phyloP scores from a whole-genome alignment of 2,113 vertebrate species.

The Nyctereutes procyonoides region DNA sequence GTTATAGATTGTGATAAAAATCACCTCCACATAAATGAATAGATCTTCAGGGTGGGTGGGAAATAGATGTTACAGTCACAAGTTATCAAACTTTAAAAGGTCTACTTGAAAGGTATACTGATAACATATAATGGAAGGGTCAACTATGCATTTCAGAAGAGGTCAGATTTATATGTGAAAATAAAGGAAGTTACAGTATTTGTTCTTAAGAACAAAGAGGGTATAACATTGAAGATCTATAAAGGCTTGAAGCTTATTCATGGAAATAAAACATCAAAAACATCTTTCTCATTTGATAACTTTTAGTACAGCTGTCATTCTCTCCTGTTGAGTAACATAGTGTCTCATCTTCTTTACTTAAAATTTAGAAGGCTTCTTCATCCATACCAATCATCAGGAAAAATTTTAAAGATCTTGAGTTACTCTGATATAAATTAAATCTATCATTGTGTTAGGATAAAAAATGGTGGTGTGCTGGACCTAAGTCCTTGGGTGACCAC shows the following conservation, averaged over 20 bases:
- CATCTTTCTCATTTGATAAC: conserved; percentile 30
- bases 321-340: neutral
- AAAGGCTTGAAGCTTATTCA: conserved; percentile 44
- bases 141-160: conserved; percentile 28
- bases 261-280: conserved; percentile 58
- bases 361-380: neutral
- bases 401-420: neutral
- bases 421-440: neutral
- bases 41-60: neutral
- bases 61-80: neutral
- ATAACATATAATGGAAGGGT: conserved; percentile 24
- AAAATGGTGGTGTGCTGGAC: neutral
- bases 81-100: conserved; percentile 46
- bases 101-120: conserved; percentile 5
- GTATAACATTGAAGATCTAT: neutral
- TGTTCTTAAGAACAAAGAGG: conserved; percentile 66
- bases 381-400: neutral
- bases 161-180: conserved; percentile 44
- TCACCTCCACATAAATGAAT: neutral
- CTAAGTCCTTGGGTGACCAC: rapidly evolving
- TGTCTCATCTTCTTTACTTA: neutral
- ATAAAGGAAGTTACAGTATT: conserved; percentile 48
- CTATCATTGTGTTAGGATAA: neutral
- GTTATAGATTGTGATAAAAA: neutral
- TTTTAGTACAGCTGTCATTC: neutral